Evolutionary conservation across 2,113 vertebrate species (phyloP).

Genomic region (Pituophis catenifer): DNA sequence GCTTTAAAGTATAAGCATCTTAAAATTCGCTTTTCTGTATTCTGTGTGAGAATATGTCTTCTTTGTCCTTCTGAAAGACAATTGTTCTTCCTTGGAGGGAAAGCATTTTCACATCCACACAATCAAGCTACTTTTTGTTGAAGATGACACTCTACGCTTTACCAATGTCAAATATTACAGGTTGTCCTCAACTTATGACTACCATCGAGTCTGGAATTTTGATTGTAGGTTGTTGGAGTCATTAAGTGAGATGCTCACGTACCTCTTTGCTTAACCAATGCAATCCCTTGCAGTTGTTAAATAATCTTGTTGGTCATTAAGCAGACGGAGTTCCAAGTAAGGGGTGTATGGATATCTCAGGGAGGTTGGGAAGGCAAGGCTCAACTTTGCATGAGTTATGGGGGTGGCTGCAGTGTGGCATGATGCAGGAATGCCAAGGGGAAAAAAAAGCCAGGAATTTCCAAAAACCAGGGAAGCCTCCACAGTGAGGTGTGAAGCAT

Average conservation of each 20-base stretch:
- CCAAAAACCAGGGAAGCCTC: neutral
- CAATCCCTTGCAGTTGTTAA: neutral
- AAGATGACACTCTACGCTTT: neutral
- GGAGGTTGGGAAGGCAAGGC: neutral
- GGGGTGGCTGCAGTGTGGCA: neutral
- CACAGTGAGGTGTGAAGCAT: neutral
- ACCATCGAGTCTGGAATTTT: neutral
- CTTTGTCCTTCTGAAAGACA: neutral
- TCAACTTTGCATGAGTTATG: neutral
- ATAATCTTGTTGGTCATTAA: neutral
- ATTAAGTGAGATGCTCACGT: neutral
- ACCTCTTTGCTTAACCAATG: neutral
- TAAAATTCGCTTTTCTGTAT: neutral
- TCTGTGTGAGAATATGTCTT: neutral
- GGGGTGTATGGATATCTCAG: neutral
- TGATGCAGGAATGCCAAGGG: neutral
- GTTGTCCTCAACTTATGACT: neutral
- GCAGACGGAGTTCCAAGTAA: neutral
- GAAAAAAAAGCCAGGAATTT: neutral
- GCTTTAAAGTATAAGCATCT: neutral
- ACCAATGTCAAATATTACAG: neutral
- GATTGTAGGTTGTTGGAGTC: neutral
- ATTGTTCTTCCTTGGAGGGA: neutral
- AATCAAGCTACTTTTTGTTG: neutral
- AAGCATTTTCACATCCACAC: neutral